Base-by-base conservation (phyloP, 2,888 invertebrate genomes). In the Brenthis hecate region DNA sequence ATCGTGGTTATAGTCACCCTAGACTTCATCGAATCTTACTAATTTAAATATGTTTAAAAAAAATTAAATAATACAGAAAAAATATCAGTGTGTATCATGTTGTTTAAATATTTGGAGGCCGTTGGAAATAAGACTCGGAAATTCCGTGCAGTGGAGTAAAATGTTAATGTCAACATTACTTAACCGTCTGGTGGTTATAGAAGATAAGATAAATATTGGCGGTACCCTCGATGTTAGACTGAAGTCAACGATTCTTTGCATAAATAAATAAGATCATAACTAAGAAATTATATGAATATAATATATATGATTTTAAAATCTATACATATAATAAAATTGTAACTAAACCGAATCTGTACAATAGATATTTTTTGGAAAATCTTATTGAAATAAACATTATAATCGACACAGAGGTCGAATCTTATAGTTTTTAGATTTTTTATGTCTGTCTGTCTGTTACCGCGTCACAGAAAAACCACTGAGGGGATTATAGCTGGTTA, bases 161-260 rank as follows among this genome's bases (percentile, higher is more conserved):
- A 60, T 50, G 50, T 50, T 60, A 60, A 60, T 6, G 28, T 50
- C 23, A 60, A 60, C 28, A 60, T 60, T 50, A 32, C 23, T 48
- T 50, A 60, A 50, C 48, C 60, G n/a, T 28, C 58, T n/a, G 60
- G 60, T 50, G 28, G 48, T 28, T 28, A n/a, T 23, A 48, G 36
- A 43, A 43, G n/a, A 28, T 58, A 58, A 58, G 58, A 50, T 16
- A 60, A 58, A 60, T 60, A 60, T 50, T 60, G 48, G 50, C 28
- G 2, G 50, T 60, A 32, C 60, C 6, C 60, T 60, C 48, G 28
- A 28, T 60, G 48, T 60, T 60, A 50, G 50, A 50, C 50, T 60
- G n/a, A n/a, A 60, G 50, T 32, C 50, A 60, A 50, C 16, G 50
- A 50, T 60, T 60, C 50, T 50, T 60, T 23, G 32, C 6, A 50